Percentiles rank a stretch among this genome's conserved stretches.
Evolutionary conservation across 1,140 invertebrate species (phyloP).

Genomic region (Sarcophaga peregrina): DNA sequence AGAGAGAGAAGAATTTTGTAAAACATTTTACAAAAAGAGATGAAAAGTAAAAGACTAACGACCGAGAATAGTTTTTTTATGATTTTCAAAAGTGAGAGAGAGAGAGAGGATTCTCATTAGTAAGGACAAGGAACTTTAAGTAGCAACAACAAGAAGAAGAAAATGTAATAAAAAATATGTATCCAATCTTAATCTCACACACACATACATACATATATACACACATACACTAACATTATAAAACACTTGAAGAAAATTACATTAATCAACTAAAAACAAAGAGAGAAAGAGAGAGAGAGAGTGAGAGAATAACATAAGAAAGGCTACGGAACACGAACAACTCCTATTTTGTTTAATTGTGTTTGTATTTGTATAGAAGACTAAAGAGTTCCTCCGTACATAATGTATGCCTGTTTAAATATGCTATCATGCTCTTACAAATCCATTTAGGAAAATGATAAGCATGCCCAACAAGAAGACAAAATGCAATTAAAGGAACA

Average conservation of each 20-base stretch:
- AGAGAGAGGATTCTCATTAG: background rate
- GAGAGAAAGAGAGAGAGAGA: too few species aligned
- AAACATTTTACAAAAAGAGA: background rate
- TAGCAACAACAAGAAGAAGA: background rate
- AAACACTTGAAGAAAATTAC: constrained; percentile 12
- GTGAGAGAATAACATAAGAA: background rate
- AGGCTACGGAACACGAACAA: background rate
- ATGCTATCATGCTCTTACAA: background rate
- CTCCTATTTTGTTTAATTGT: background rate
- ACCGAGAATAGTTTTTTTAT: background rate
- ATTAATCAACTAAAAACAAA: constrained; percentile 13
- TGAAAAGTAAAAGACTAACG: too few species aligned
- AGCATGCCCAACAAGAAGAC: background rate
- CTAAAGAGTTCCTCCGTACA: background rate
- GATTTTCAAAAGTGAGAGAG: background rate
- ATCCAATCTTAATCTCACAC: background rate
- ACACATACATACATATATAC: background rate
- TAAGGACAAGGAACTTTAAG: background rate
- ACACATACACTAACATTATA: background rate
- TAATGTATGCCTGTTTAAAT: background rate
- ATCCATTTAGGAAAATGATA: background rate
- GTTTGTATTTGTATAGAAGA: background rate
- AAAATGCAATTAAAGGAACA: constrained; percentile 20
- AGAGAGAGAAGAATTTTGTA: background rate
- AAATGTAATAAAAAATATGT: background rate